These are phyloP conservation scores for Leptinotarsa juncta DNA, from an alignment of 2,888 invertebrate genomes.

Conservation along the genomic window DNA sequence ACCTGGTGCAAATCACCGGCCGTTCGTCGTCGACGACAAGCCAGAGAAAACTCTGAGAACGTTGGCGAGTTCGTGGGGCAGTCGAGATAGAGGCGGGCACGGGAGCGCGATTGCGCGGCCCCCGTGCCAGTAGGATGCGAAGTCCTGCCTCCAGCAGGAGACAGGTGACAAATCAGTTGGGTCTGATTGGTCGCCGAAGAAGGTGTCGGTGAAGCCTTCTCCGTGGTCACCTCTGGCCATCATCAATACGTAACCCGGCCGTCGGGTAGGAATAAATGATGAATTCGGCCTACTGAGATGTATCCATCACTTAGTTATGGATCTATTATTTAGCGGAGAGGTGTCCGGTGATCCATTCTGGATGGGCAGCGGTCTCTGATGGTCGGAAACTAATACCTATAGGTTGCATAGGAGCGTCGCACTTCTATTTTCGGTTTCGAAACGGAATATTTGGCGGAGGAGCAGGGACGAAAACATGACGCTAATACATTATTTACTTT, in stretches of 20 bases:
- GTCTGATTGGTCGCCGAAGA: conserved; percentile 60
- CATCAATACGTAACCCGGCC: conserved; percentile 52
- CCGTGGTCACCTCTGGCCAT: conserved; percentile 58
- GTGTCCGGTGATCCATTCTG: conserved; percentile 22
- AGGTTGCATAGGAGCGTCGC: neutral
- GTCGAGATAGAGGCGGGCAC: conserved; percentile 60
- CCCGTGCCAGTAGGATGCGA: conserved; percentile 61
- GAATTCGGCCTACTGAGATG: conserved; percentile 58
- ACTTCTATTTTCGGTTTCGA: neutral
- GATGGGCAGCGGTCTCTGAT: neutral
- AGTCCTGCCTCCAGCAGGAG: conserved; percentile 61
- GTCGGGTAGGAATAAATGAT: conserved; percentile 58
- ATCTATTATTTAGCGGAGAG: conserved; percentile 34
- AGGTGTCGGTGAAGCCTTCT: conserved; percentile 58
- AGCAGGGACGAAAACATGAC: neutral
- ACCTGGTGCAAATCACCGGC: conserved; percentile 21
- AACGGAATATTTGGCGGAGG: conserved; percentile 7
- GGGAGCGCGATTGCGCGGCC: conserved; percentile 60
- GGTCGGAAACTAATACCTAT: neutral
- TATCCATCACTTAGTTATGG: conserved; percentile 59
- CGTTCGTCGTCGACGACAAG: conserved; percentile 45
- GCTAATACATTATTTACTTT: neutral
- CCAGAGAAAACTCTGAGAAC: conserved; percentile 1
- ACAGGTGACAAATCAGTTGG: conserved; percentile 65
- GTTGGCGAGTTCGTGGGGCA: conserved; percentile 31